These are phyloP conservation scores for Pluvianellus socialis DNA, from an alignment of 2,113 vertebrate genomes.

Conservation along the genomic window DNA sequence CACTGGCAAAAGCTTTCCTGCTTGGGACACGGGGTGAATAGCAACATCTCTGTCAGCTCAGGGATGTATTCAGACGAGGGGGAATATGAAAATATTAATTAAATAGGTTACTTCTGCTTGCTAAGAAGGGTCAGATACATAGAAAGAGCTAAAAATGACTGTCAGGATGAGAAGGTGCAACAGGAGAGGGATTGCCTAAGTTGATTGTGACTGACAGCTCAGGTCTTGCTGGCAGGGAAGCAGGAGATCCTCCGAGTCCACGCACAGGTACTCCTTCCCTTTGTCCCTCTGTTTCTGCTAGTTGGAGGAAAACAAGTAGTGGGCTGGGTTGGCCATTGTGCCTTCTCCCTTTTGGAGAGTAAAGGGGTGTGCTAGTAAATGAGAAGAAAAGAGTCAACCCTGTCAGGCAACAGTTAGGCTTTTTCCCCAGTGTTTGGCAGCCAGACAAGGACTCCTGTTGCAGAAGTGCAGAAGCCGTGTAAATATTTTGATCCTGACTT, in stretches of 20 bases:
- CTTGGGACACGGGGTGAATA: not conserved
- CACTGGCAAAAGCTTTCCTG: slow-evolving; percentile 25
- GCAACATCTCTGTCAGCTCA: not conserved
- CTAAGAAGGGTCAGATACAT: not conserved
- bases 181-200: not conserved
- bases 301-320: not conserved
- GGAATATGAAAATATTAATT: not conserved
- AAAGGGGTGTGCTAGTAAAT: not conserved
- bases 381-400: not conserved
- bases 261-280: not conserved
- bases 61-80: not conserved
- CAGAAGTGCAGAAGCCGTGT: not conserved
- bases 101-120: not conserved
- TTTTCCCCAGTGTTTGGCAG: not conserved
- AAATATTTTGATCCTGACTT: slow-evolving; percentile 30
- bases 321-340: not conserved
- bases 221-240: not conserved
- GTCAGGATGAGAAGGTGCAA: not conserved
- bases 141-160: not conserved
- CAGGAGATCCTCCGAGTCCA: not conserved
- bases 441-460: not conserved
- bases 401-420: not conserved
- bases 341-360: not conserved
- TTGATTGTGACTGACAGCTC: not conserved
- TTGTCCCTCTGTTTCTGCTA: not conserved